These are phyloP conservation scores for Andricus curvator DNA, from an alignment of 2,888 invertebrate species.

Conservation along the genomic window DNA sequence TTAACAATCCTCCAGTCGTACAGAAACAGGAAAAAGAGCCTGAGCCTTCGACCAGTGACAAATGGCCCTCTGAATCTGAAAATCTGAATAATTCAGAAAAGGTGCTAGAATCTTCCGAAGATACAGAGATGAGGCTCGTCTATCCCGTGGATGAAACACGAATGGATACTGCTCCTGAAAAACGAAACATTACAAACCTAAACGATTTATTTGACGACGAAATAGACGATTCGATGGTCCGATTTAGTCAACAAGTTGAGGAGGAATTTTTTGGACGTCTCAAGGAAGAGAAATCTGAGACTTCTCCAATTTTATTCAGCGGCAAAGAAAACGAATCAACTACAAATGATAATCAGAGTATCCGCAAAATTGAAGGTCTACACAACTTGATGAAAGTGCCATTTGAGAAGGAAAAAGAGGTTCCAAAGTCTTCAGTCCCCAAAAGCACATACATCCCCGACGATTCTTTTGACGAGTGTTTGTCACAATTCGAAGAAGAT, in stretches of 20 bases:
- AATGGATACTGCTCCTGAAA: background rate
- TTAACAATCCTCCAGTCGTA: constrained; percentile 33
- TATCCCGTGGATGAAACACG: constrained; percentile 25
- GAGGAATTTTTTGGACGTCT: constrained; percentile 43
- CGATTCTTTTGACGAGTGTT: constrained; percentile 56
- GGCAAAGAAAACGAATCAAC: background rate
- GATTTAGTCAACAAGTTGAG: constrained; percentile 52
- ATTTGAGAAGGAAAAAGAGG: background rate
- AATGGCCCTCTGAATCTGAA: constrained; percentile 1
- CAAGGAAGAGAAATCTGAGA: background rate
- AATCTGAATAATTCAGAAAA: constrained; percentile 45
- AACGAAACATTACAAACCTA: constrained; percentile 43
- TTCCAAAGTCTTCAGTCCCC: background rate
- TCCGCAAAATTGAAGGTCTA: background rate
- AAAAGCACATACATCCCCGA: constrained; percentile 41
- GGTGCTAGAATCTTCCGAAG: constrained; percentile 44
- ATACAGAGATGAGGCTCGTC: constrained; percentile 50
- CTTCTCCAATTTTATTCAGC: background rate
- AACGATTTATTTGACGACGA: constrained; percentile 51
- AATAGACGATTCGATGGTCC: constrained; percentile 42
- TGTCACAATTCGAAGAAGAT: constrained; percentile 45
- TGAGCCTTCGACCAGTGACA: background rate
- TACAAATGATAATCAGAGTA: background rate
- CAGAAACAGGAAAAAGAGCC: constrained; percentile 34
- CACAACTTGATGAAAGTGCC: constrained; percentile 1